phyloP scores from a whole-genome alignment of 2,113 vertebrate species.

The Oxyruncus cristatus region DNA sequence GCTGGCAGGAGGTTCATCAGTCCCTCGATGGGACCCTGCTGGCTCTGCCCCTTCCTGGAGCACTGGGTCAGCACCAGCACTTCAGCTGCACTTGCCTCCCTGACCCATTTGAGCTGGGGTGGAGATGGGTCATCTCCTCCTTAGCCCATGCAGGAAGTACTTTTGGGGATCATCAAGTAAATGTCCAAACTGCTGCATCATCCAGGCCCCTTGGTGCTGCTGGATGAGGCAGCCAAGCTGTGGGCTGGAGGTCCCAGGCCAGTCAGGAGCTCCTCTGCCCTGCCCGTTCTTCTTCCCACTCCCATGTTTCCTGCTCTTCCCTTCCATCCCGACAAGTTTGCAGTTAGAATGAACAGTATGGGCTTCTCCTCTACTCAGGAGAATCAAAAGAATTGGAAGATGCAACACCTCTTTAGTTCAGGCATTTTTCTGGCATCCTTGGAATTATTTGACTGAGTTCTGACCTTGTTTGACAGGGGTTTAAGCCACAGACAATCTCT shows the following conservation, averaged over 20 bases:
- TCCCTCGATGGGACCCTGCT: not conserved
- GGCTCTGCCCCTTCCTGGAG: not conserved
- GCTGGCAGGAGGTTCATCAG: not conserved
- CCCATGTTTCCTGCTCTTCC: not conserved
- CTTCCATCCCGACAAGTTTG: fast-evolving
- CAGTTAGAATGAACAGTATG: not conserved
- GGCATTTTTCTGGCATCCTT: not conserved
- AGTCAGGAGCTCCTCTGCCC: not conserved
- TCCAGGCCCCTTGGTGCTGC: fast-evolving
- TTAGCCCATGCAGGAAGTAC: not conserved
- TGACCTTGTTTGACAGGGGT: not conserved
- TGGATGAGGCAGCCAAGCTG: not conserved
- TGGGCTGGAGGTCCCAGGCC: fast-evolving
- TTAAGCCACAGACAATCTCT: not conserved
- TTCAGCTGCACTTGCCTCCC: not conserved
- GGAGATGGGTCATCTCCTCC: not conserved
- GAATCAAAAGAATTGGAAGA: not conserved
- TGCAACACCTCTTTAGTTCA: not conserved
- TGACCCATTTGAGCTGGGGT: not conserved
- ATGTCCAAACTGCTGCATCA: fast-evolving
- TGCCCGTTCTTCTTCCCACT: not conserved
- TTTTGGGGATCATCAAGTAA: not conserved
- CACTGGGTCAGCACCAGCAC: fast-evolving
- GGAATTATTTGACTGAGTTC: not conserved
- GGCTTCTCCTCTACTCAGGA: not conserved